Evolutionary conservation across 2,888 invertebrate species (phyloP).

Genomic region (Nematopogon swammerdamellus): DNA sequence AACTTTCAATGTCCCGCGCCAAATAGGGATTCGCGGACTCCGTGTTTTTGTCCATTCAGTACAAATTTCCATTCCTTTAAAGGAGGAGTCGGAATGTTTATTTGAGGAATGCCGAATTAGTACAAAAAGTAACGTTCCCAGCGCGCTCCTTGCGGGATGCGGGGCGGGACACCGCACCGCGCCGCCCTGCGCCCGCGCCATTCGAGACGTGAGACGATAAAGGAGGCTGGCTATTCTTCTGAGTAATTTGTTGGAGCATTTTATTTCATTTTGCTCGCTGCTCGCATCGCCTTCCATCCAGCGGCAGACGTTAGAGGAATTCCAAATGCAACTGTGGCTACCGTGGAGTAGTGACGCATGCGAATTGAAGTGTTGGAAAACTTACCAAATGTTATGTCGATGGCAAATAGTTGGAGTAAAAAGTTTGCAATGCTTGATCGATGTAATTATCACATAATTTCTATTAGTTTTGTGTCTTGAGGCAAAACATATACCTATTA

Average conservation of each 20-base stretch:
- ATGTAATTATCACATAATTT: too few relatives aligned
- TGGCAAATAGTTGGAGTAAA: too few relatives aligned
- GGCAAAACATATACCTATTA: too few relatives aligned
- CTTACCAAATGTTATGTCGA: too few relatives aligned
- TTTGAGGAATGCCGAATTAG: constrained; percentile 56
- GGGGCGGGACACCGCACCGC: too few relatives aligned
- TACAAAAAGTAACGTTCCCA: constrained; percentile 49
- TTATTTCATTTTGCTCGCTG: constrained; percentile 40
- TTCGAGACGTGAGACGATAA: background rate
- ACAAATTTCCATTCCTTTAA: background rate
- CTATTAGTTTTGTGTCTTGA: too few relatives aligned
- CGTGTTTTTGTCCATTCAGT: background rate
- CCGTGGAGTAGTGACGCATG: too few relatives aligned
- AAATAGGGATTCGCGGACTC: background rate
- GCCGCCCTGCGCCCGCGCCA: background rate
- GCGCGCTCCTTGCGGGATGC: constrained; percentile 5
- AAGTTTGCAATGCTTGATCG: too few relatives aligned
- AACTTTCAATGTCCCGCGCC: background rate
- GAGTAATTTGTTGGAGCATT: constrained; percentile 54
- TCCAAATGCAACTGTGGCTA: background rate
- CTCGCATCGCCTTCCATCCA: background rate
- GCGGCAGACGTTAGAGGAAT: background rate
- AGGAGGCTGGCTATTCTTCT: constrained; percentile 16
- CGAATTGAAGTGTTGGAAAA: too few relatives aligned
- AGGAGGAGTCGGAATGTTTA: constrained; percentile 45